These are phyloP conservation scores for Marronus borbonicus DNA, from an alignment of 2,888 invertebrate species.

Conservation along the genomic window DNA sequence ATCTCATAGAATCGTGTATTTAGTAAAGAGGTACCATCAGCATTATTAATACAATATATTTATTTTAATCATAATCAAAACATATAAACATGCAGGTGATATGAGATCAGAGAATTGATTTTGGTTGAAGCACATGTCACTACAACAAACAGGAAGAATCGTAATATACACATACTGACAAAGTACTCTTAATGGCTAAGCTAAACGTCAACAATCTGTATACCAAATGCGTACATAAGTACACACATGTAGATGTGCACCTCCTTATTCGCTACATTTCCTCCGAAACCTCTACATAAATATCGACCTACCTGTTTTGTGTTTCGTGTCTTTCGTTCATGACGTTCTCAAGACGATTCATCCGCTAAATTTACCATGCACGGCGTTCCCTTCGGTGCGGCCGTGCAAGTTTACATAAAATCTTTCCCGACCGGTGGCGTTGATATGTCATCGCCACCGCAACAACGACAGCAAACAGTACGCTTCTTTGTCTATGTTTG, in stretches of 20 bases:
- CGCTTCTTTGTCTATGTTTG: not conserved
- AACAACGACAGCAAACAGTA: too few relatives aligned
- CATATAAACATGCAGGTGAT: too few relatives aligned
- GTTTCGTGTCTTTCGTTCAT: slow-evolving; percentile 44
- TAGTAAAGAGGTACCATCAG: too few relatives aligned
- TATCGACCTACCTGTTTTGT: slow-evolving; percentile 34
- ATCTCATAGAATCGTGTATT: too few relatives aligned
- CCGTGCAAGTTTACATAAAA: slow-evolving; percentile 5
- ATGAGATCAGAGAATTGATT: too few relatives aligned
- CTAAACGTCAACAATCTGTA: too few relatives aligned
- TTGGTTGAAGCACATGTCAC: too few relatives aligned
- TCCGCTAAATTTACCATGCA: slow-evolving; percentile 44
- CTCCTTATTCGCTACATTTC: not conserved
- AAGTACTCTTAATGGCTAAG: too few relatives aligned
- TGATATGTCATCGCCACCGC: not conserved
- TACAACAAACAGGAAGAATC: too few relatives aligned
- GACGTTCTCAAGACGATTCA: slow-evolving; percentile 15
- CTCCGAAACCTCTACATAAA: not conserved
- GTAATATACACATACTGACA: too few relatives aligned
- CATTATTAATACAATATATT: too few relatives aligned
- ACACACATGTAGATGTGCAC: not conserved
- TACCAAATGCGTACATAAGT: not conserved
- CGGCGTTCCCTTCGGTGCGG: not conserved
- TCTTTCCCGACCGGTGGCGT: not conserved
- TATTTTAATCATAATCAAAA: too few relatives aligned